Percentiles rank a stretch among this genome's conserved stretches.
These are phyloP conservation scores for Cheilosia pagana DNA, from an alignment of 2,888 invertebrate genomes.

Conservation along the genomic window DNA sequence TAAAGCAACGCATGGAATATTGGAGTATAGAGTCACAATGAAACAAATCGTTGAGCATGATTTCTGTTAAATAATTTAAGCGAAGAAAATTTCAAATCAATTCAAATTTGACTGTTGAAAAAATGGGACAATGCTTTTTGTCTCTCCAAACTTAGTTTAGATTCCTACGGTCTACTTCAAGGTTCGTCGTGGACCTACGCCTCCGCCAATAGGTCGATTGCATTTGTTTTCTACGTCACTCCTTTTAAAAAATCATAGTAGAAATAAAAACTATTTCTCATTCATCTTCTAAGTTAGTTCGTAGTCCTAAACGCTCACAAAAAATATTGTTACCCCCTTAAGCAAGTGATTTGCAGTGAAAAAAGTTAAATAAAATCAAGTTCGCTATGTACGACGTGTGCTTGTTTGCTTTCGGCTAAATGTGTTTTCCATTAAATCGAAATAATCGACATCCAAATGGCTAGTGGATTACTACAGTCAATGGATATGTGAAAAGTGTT, in stretches of 20 bases:
- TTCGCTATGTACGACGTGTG: constrained; percentile 2
- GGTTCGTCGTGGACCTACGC: too few species aligned
- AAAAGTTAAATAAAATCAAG: neutral
- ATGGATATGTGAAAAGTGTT: constrained; percentile 42
- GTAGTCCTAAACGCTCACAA: too few species aligned
- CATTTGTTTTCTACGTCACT: too few species aligned
- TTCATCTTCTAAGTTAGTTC: too few species aligned
- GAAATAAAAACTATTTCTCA: too few species aligned
- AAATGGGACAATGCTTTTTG: neutral
- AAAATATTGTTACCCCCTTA: too few species aligned
- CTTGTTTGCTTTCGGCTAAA: constrained; percentile 1
- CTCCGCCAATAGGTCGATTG: too few species aligned
- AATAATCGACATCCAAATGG: constrained; percentile 42
- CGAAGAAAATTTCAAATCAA: neutral
- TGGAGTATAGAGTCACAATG: neutral
- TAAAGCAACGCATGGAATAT: neutral
- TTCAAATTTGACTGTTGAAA: neutral
- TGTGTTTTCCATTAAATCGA: constrained; percentile 41
- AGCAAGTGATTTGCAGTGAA: neutral
- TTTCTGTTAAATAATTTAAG: neutral
- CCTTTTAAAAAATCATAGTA: too few species aligned
- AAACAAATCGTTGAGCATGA: constrained; percentile 11
- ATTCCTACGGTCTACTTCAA: too few species aligned
- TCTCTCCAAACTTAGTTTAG: too few species aligned
- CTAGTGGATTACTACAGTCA: constrained; percentile 18